phyloP scores from a whole-genome alignment of 2,888 invertebrate species.

The Tachystola acroxantha region DNA sequence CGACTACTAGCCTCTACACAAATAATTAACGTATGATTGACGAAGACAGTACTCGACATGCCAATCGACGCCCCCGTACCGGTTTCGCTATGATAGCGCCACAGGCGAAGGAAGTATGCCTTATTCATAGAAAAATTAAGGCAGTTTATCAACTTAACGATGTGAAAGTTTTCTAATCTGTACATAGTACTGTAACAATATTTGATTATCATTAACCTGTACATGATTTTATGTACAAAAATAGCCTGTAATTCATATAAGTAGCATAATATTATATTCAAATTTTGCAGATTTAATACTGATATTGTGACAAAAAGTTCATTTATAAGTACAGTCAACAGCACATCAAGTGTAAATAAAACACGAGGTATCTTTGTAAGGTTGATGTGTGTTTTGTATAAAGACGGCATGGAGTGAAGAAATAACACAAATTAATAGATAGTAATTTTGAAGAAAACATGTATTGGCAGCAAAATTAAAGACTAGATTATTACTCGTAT shows the following conservation, averaged over 20 bases:
- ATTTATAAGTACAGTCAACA: too few species aligned
- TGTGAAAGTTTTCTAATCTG: background rate
- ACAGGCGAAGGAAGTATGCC: background rate
- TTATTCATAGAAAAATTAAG: background rate
- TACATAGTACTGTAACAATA: constrained; percentile 1
- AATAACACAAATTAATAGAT: constrained; percentile 8
- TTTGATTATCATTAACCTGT: constrained; percentile 8
- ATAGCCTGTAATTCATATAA: too few species aligned
- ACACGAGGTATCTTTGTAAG: too few species aligned
- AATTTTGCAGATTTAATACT: too few species aligned
- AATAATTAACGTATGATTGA: constrained; percentile 46
- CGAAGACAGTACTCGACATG: constrained; percentile 20
- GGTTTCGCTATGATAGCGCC: background rate
- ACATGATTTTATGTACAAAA: too few species aligned
- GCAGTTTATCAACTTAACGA: background rate
- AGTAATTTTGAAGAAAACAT: constrained; percentile 6
- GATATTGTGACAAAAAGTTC: too few species aligned
- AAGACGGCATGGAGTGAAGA: constrained; percentile 3
- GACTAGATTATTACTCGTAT: too few species aligned
- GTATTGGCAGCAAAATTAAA: too few species aligned
- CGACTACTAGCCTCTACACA: constrained; percentile 41
- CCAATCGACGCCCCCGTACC: background rate
- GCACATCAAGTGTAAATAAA: too few species aligned
- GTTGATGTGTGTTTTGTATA: too few species aligned
- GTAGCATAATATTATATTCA: too few species aligned